Evolutionary conservation across 2,113 vertebrate species (phyloP).

Genomic region (Daphoenositta chrysoptera): DNA sequence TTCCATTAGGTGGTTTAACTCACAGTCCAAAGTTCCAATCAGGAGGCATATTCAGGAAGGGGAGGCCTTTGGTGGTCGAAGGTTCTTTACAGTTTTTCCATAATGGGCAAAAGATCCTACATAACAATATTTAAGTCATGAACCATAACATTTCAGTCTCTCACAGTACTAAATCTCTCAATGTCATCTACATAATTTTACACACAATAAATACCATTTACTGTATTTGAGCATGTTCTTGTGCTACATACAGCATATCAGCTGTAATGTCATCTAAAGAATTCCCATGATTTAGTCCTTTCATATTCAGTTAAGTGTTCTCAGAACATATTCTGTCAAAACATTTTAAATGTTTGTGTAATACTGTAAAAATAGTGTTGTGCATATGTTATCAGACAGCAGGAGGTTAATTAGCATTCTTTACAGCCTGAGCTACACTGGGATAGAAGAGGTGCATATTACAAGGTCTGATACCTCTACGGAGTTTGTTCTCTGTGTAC

Average conservation of each 20-base stretch:
- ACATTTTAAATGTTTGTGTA: conserved; percentile 21
- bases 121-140: not conserved
- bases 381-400: not conserved
- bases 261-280: not conserved
- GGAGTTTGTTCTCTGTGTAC: not conserved
- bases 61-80: not conserved
- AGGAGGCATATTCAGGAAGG: not conserved
- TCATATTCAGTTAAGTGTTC: not conserved
- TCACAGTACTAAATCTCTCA: not conserved
- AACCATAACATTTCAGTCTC: not conserved
- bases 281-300: not conserved
- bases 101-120: not conserved
- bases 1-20: not conserved
- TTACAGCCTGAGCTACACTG: not conserved
- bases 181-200: not conserved
- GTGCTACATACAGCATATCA: not conserved
- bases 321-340: conserved; percentile 12
- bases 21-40: not conserved
- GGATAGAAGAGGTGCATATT: not conserved
- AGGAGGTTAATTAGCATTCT: not conserved
- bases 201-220: not conserved
- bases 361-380: not conserved
- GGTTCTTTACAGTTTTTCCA: not conserved
- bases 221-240: not conserved
- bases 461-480: not conserved